Base-by-base conservation (phyloP, 1,140 invertebrate species). In the Psilanteris sp. region DNA sequence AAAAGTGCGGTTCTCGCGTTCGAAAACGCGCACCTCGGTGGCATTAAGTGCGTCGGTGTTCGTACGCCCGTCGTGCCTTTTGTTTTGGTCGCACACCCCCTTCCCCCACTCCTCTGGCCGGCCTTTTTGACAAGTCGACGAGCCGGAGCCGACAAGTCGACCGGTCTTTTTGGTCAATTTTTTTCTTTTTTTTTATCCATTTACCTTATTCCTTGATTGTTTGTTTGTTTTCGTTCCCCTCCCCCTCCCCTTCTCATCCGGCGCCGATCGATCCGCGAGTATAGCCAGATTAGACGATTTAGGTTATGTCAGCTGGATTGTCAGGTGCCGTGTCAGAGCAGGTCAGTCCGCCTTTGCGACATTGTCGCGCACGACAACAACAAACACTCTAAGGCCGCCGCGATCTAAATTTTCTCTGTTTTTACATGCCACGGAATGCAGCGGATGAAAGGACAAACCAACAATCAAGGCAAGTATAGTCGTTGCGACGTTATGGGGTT, bases 381-480 rank as follows among this genome's bases (percentile, higher is more conserved):
- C 54, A 75, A 75, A 62, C 77, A 76, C 46, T 77, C 75, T 80
- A 79, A 71, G 37, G 44, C 66, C 46, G 72, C 76, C 77, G 74
- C 76, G 79, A 71, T 84, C 81, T 82, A 79, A 84, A 81, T 77
- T 84, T 82, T 87, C 50, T 85, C 81, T 85, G 81, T 83, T 87
- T 88, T 88, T 88, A 79, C 86, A 89, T 88, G 85, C 84, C 76
- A 88, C 86, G 86, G 84, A 83, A 88, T 89, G 85, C 91, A 95
- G 94, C 94, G 94, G 92, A 95, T 95, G 93, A 95, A 95, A 94
- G 94, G 94, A 92, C 94, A 94, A 92, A 92, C 93, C 90, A 94
- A 94, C 75, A 88, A 79, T 83, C 87, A 88, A 85, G 86, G 87
- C 87, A 78, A 86, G 84, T 80, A 73, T 52, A 27, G 52, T 50